Evolutionary conservation across 2,888 invertebrate genomes (phyloP), one percentile per base, ranked within the genome.

Genomic region (Metacarcinus magister): DNA sequence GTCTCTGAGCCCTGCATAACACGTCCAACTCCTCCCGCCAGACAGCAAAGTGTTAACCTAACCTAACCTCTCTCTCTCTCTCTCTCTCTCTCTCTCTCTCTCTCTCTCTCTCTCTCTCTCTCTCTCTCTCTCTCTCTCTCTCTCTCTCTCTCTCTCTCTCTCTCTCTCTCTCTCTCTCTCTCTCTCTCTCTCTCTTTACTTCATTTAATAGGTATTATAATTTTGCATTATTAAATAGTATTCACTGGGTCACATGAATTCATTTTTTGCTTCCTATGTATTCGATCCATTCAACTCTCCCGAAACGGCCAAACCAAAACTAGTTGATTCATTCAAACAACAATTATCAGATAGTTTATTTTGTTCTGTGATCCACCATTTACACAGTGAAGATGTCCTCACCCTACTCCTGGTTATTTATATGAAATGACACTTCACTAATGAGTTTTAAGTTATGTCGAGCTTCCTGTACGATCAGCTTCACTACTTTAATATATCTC

Each of bases 111-210:
- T 54, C 8, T 16, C 16, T 54, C 8, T 54, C 1, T 7, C 8
- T 16, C 13, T 13, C 16, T 54, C 16, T 54, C 54, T 54, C 16
- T 54, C 19, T n/a, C 19, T 32, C 28, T 8, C 82, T 32, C 28
- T 46, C 48, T 19, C n/a, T 92, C 44, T 92, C 92, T 92, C 92
- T 92, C 44, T 92, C 92, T 44, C 44, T 44, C 44, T 44, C 44
- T 44, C 92, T 92, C 92, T 44, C 44, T 92, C 44, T 92, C 92
- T 44, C 44, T 92, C 48, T 48, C 44, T 48, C 44, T 44, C 44
- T 44, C 44, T 48, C 92, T 92, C 92, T 44, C 44, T 44, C 44
- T 44, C 44, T 92, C 92, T 92, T 46, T 44, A 1, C 3, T n/a
- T 44, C 23, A 44, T 39, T 0, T n/a, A n/a, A n/a, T n/a, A n/a